Conservation (phyloP, 1,140 invertebrate species). For the Epicauta chinensis region DNA sequence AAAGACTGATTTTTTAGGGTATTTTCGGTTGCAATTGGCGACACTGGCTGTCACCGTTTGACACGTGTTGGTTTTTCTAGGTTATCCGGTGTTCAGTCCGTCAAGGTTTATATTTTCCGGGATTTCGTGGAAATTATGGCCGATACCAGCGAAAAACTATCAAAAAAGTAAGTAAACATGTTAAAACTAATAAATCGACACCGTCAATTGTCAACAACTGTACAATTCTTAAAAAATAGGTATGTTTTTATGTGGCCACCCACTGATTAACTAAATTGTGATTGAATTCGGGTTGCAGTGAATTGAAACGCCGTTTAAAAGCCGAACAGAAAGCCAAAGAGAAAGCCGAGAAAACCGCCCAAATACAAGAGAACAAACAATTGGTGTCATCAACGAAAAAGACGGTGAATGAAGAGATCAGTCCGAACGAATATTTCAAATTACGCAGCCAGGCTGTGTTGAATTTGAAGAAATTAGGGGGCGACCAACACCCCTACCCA, state of each 20-base stretch:
- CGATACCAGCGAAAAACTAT: conserved; percentile 55
- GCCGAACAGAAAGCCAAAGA: conserved; percentile 89
- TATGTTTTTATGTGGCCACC: conserved; percentile 22
- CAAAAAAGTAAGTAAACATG: conserved; percentile 61
- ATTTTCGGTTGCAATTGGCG: too few species aligned
- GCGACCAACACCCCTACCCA: conserved; percentile 87
- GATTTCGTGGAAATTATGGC: conserved; percentile 44
- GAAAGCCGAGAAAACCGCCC: conserved; percentile 75
- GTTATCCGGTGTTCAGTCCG: too few species aligned
- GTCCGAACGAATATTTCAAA: conserved; percentile 91
- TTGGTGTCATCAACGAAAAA: conserved; percentile 44
- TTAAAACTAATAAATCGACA: conserved; percentile 33
- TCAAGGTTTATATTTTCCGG: too few species aligned
- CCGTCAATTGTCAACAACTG: conserved; percentile 19
- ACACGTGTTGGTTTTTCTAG: too few species aligned
- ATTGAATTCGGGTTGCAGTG: conserved; percentile 62
- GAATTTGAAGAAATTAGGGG: conserved; percentile 62
- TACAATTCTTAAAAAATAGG: conserved; percentile 32
- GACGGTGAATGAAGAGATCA: conserved; percentile 68
- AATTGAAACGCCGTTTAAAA: conserved; percentile 85
- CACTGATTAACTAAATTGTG: conserved; percentile 25
- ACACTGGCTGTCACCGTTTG: too few species aligned
- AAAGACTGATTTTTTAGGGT: too few species aligned
- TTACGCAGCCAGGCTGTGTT: conserved; percentile 68
- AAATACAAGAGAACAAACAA: conserved; percentile 39